Base-by-base conservation (phyloP, 2,888 invertebrate species). In the Yponomeuta evonymella region DNA sequence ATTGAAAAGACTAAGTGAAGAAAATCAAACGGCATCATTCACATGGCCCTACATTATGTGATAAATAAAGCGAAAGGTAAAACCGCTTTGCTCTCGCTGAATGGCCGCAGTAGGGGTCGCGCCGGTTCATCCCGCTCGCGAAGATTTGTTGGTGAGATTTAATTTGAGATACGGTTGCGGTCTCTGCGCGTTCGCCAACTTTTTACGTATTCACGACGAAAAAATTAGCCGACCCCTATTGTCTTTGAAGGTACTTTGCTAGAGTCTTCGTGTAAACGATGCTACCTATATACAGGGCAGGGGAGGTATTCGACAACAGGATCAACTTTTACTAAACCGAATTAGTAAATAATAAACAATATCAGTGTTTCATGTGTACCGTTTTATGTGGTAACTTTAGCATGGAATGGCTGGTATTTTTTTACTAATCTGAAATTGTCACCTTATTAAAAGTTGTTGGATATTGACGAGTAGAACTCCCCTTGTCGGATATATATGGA, bases 61-160 rank as follows among this genome's bases (percentile, higher is more conserved):
- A 68, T 58, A 43, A 63, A 48, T 67, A 70, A 72, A 64, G 69
- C 70, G 68, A 69, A 70, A 73, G 70, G 73, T 70, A 71, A 72
- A 71, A 71, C 70, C 72, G 72, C 72, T 72, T 71, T 58, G 62
- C 66, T 71, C 72, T 72, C 71, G 69, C 72, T 70, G 72, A 71
- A 67, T 72, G 68, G 58, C 68, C 58, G 51, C 64, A 62, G 70
- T 70, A 29, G 33, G 67, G 66, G 65, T 48, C 63, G 69, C 29
- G 65, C 29, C 79, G 83, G 83, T 82, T 84, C 83, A 85, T 83
- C 83, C 85, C 79, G 15, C 74, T 81, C 83, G 83, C 85, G 84
- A 88, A 89, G 89, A 90, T 89, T 89, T 89, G 88, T 89, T 86
- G 86, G 85, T 82, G 80, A 90, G 89, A 90, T 91, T 90, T 90